These are phyloP conservation scores for Tuta absoluta DNA, from an alignment of 2,888 invertebrate genomes.

Conservation along the genomic window DNA sequence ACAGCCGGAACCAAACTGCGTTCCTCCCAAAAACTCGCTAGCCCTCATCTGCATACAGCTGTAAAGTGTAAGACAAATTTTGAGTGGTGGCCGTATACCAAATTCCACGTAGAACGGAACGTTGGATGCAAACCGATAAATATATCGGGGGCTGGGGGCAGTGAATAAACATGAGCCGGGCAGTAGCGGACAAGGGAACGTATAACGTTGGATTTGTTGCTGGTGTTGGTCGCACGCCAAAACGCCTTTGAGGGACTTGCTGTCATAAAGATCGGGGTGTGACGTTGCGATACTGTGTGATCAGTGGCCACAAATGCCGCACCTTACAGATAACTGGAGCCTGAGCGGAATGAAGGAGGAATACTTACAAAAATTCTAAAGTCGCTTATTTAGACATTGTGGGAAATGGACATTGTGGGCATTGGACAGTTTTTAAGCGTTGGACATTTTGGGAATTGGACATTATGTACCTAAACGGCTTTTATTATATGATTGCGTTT, in stretches of 20 bases:
- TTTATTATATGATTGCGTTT: too few species aligned
- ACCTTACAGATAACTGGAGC: too few species aligned
- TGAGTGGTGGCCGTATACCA: constrained; percentile 49
- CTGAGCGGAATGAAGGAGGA: too few species aligned
- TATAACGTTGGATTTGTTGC: constrained; percentile 18
- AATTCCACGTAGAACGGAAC: constrained; percentile 57
- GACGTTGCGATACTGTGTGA: not conserved
- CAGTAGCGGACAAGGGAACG: constrained; percentile 34
- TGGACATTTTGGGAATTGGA: too few species aligned
- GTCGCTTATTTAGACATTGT: too few species aligned
- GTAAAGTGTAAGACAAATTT: constrained; percentile 72
- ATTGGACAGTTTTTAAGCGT: too few species aligned
- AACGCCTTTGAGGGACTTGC: constrained; percentile 15
- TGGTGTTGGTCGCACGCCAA: constrained; percentile 29
- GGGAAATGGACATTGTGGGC: too few species aligned
- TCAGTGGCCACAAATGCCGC: not conserved
- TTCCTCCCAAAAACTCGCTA: constrained; percentile 17
- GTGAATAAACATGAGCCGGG: constrained; percentile 51
- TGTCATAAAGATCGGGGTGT: constrained; percentile 4
- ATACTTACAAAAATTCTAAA: too few species aligned
- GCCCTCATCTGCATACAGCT: constrained; percentile 54
- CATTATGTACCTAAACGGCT: too few species aligned
- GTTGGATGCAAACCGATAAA: constrained; percentile 69
- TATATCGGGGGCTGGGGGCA: constrained; percentile 58
- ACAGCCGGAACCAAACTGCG: constrained; percentile 13